Evolutionary conservation across 1,140 invertebrate genomes (phyloP), one percentile per base, ranked within the genome.

Genomic region (Papilio polytes): DNA sequence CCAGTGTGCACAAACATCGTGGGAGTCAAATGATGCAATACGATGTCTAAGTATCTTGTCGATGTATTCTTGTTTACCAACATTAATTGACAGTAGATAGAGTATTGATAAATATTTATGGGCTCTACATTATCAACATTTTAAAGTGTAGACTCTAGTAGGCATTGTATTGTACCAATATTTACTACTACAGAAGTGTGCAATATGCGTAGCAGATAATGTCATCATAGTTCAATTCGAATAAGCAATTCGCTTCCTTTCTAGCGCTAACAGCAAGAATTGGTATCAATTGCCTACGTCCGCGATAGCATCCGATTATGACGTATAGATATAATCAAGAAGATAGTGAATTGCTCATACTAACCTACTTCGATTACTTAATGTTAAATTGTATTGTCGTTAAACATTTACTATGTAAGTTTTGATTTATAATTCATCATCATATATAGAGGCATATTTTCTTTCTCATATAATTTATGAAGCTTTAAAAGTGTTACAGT

Each of bases 1-100:
- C 89, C 91, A 89, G 91, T 89, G 85, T 90, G 87, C 88, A 90
- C 86, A 86, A 88, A 80, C 83, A 83, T 86, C 86, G 86, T 86
- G 87, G 85, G 85, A 90, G 83, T 81, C 59, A n/a, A 78, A 48
- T 70, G 63, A 70, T 70, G 63, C 63, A 70, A 70, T 70, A 31
- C 26, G 26, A 70, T 70, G 63, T 70, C 12, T 63, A 22, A 63
- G 8, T 59, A 63, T 22, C 22, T 70, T 36, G 13, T 70, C 12
- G 31, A 70, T 31, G 18, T 56, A 26, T 63, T 22, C 20, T 63
- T 63, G 79, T 80, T 73, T 80, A 26, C 44, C 44, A 56, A 78
- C 48, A 80, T 56, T 63, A 63, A 63, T 63, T 63, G 59, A 63
- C 22, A 26, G 9, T 63, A 63, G 2, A 56, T 26, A 63, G 10